Base-by-base conservation (phyloP, 92 coral and sea anemone genomes). In the Heteractis magnifica region DNA sequence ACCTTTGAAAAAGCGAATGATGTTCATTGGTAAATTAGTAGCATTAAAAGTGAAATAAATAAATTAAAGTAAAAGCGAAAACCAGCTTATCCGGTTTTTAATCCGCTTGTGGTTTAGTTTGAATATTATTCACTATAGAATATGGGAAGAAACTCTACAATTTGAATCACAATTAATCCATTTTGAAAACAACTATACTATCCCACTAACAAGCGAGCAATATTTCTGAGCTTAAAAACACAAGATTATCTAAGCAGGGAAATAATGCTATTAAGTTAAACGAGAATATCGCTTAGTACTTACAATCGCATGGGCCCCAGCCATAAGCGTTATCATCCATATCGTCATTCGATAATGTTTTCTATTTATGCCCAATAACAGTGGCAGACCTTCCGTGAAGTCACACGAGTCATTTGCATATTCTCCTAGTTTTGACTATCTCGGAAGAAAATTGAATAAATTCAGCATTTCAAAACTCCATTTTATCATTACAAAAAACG, bases 341-440 rank as follows among this genome's bases (percentile, higher is more conserved):
- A 68, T 68, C 73, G 73, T 68, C 49, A 68, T 68, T 16, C 18
- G 44, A 59, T 68, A 21, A 68, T 56, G 58, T 72, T n/a, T n/a
- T 50, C 44, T 16, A 34, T 41, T 79, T 51, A 68, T 81, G 41
- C 19, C 48, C 34, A 58, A 51, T 71, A 52, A 70, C 34, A 49
- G 49, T 74, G 44, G 21, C 50, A 7, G 49, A 14, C 21, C 26
- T 44, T 44, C 56, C 2, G 84, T 81, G 64, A 81, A 41, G 77
- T 49, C n/a, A 81, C 50, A 19, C 44, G 6, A 9, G 44, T 56
- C 71, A 78, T 78, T 68, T 81, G 58, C 84, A 81, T 81, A 68
- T 81, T 81, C 77, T 9, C n/a, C 48, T 19, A 55, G 78, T 74
- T 74, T 74, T 74, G 78, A 74, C 48, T 74, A 51, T 49, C 78